A percentile compares a stretch with the other conserved stretches of the same genome.
Conservation (phyloP, 2,888 invertebrate genomes). For the Sylvicola cinctus region DNA sequence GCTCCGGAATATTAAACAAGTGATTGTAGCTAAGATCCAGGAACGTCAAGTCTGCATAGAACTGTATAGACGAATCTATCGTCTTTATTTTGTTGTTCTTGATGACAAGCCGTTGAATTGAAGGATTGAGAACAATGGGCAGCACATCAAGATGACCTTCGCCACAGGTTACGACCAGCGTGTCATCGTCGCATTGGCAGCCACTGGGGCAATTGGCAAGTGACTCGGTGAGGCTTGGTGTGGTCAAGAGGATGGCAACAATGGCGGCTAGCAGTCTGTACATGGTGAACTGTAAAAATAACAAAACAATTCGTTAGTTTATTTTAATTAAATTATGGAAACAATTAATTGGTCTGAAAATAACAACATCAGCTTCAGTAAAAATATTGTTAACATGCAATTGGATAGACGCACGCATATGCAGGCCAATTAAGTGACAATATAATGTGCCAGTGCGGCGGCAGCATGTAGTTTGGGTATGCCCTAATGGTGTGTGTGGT, state of each 20-base stretch:
- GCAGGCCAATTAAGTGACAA: too few relatives aligned
- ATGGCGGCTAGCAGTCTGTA: too few relatives aligned
- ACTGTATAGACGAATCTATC: conserved; percentile 74
- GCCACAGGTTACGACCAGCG: conserved; percentile 66
- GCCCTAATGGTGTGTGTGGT: too few relatives aligned
- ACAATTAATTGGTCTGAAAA: too few relatives aligned
- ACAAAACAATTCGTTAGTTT: too few relatives aligned
- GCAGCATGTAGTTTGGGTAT: too few relatives aligned
- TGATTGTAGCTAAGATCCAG: conserved; percentile 71
- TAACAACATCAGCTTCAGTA: too few relatives aligned
- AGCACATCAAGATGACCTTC: conserved; percentile 72
- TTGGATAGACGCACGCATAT: too few relatives aligned
- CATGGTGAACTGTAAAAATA: too few relatives aligned
- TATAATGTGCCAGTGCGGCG: too few relatives aligned
- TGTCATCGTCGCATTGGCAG: conserved; percentile 79
- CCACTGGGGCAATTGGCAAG: conserved; percentile 67
- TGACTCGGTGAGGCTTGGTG: conserved; percentile 27
- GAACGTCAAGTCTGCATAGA: conserved; percentile 69
- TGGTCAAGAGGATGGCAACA: not conserved
- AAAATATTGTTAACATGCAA: too few relatives aligned
- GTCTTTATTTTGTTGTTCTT: conserved; percentile 73
- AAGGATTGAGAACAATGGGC: conserved; percentile 79
- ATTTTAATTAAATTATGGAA: too few relatives aligned
- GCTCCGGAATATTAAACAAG: conserved; percentile 57
- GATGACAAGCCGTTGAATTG: conserved; percentile 65